These are phyloP conservation scores for Furnarius figulus DNA, from an alignment of 2,113 vertebrate genomes.

Conservation along the genomic window DNA sequence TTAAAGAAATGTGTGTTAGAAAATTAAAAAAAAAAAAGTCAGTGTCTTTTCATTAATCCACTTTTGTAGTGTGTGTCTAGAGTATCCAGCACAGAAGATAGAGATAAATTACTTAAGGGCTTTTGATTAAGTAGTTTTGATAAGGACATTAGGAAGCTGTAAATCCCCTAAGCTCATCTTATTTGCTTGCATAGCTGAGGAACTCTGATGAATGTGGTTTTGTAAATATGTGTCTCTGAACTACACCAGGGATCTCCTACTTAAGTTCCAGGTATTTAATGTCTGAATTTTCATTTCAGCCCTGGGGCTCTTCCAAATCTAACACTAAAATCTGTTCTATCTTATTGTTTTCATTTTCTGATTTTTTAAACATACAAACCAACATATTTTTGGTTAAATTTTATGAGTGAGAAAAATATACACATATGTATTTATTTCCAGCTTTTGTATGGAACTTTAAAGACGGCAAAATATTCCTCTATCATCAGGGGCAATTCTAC, in stretches of 20 bases:
- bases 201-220: neutral
- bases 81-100: neutral
- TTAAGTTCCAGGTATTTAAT: neutral
- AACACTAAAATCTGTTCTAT: neutral
- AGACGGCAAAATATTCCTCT: neutral
- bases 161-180: neutral
- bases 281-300: neutral
- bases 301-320: neutral
- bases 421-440: neutral
- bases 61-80: neutral
- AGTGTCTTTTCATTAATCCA: neutral
- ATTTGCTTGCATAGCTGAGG: neutral
- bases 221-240: constrained; percentile 10
- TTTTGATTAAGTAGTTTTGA: constrained; percentile 28
- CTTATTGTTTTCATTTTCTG: neutral
- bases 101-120: constrained; percentile 16
- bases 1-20: neutral
- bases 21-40: neutral
- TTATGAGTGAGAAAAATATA: neutral
- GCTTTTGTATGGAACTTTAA: neutral
- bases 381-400: neutral
- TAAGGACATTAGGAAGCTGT: constrained; percentile 30
- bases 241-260: neutral
- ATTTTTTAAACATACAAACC: neutral
- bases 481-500: neutral